Conservation (phyloP, 2,113 vertebrate species). For the Solea solea region DNA sequence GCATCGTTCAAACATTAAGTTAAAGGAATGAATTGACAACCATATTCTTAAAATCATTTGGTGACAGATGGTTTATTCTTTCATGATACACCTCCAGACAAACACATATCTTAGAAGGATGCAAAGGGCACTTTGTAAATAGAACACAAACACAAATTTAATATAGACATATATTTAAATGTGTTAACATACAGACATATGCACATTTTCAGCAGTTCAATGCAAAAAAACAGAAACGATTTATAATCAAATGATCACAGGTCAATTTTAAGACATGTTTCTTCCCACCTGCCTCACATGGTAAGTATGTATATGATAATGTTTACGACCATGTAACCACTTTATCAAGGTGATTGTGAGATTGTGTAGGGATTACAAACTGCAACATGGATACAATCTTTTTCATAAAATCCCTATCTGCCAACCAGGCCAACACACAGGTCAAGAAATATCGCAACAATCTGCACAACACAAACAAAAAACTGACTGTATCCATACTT, state of each 20-base stretch:
- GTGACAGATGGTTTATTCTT: conserved; percentile 55
- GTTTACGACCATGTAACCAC: conserved; percentile 32
- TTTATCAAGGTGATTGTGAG: conserved; percentile 44
- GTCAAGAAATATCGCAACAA: conserved; percentile 51
- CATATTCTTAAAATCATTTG: conserved; percentile 29
- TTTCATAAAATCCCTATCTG: conserved; percentile 47
- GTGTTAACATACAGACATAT: conserved; percentile 70
- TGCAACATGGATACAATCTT: conserved; percentile 41
- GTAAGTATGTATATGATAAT: conserved; percentile 40
- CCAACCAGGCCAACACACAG: conserved; percentile 52
- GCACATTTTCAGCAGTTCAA: conserved; percentile 77
- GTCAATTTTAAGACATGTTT: conserved; percentile 34
- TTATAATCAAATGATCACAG: conserved; percentile 51
- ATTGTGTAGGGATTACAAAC: conserved; percentile 46
- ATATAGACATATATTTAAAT: conserved; percentile 78
- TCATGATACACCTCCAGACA: conserved; percentile 61
- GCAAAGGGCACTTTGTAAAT: conserved; percentile 70
- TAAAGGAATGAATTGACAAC: background rate
- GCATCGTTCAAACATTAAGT: background rate
- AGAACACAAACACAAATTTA: conserved; percentile 77
- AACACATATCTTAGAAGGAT: conserved; percentile 71
- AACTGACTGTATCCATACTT: conserved; percentile 38
- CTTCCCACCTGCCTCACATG: conserved; percentile 45
- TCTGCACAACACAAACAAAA: conserved; percentile 47
- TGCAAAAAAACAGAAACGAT: conserved; percentile 60